Percentiles rank a stretch among this genome's conserved stretches.
These are phyloP conservation scores for Pyxicephalus adspersus DNA, from an alignment of 2,113 vertebrate genomes.

Conservation along the genomic window DNA sequence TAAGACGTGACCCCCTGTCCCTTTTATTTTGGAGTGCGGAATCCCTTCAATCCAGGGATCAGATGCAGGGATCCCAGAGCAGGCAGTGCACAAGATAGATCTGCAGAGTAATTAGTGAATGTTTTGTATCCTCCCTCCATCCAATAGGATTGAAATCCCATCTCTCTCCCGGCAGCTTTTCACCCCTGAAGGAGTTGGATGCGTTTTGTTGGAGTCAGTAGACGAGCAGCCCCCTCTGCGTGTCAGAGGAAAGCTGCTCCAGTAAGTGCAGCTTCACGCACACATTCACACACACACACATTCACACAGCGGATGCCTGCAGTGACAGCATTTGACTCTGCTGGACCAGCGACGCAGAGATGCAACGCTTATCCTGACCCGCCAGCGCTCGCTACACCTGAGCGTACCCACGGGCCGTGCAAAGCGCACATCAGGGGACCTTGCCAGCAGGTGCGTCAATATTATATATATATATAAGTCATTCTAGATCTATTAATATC, in stretches of 20 bases:
- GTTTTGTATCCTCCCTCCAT: neutral
- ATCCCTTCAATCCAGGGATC: neutral
- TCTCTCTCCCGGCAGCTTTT: neutral
- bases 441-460: conserved; percentile 6
- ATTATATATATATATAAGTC: too few species aligned
- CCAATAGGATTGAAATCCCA: neutral
- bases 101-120: conserved; percentile 13
- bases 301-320: conserved; percentile 2
- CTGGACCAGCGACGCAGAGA: conserved; percentile 1
- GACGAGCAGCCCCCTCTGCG: neutral
- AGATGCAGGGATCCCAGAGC: neutral
- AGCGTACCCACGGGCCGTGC: neutral
- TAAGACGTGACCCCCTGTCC: too few species aligned
- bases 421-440: neutral
- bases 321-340: conserved; percentile 18
- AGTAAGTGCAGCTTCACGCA: neutral
- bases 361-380: neutral
- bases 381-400: neutral
- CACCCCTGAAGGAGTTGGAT: conserved; percentile 3
- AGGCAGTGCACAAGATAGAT: neutral
- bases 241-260: conserved; percentile 19
- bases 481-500: too few species aligned
- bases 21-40: too few species aligned
- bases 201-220: neutral
- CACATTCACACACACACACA: too few species aligned